Base-by-base conservation (phyloP, 1,140 invertebrate species). In the Euura saliciscinereae region DNA sequence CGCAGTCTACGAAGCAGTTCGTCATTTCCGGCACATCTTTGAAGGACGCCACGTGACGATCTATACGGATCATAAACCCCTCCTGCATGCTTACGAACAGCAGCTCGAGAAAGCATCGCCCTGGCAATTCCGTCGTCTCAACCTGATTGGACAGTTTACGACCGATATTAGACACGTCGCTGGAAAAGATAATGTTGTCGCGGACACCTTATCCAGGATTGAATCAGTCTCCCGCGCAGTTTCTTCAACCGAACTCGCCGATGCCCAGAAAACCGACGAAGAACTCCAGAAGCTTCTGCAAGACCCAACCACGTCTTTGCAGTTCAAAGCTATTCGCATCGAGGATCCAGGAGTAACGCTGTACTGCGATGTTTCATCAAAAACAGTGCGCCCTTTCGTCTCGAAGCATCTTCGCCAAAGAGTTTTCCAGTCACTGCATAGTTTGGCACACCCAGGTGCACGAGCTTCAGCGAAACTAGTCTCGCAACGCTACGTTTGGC, bases 1-100 rank as follows among this genome's bases (percentile, higher is more conserved):
- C 0, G 83, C 82, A 3, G 78, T 81, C 6, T 85, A 81, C 73
- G n/a, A 11, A 8, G 71, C 78, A 2, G 74, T 86, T 2, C 77
- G 79, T 71, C 75, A 75, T 71, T 86, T 87, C 71, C 59, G 71
- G 45, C 74, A 81, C 45, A 75, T 83, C 45, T n/a, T 86, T 4
- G 82, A 86, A 75, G 80, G 76, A 4, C 65, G 75, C 44, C 6
- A 74, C 28, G 75, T 86, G 51, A 72, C 44, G 0, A 43, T 80
- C 2, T 79, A 44, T 65, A 82, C 80, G 1, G 77, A 85, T 74
- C 82, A 83, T 68, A 79, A 77, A 66, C 80, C 75, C 1, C 74
- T 87, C 46, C 75, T 69, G 0, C 75, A 46, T 64, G 78, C 78
- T 6, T 76, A 82, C 13, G 2, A 65, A 11, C 71, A 70, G 68